phyloP scores from a whole-genome alignment of 2,113 vertebrate genomes.

The Calypte anna region DNA sequence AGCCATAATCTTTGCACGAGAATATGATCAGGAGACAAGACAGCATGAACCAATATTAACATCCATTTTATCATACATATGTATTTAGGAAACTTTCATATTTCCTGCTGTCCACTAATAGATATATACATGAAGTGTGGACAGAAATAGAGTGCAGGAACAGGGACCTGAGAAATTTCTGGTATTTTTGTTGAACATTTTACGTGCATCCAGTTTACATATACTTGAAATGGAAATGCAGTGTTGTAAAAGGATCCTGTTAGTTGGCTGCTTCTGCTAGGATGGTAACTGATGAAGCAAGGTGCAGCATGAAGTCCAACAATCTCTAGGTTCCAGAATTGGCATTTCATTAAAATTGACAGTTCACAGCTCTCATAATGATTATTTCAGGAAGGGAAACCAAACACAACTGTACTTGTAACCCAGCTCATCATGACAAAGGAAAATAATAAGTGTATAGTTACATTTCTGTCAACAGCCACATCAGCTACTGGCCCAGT shows the following conservation, averaged over 20 bases:
- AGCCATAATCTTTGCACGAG: not conserved
- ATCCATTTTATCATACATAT: not conserved
- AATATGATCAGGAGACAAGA: not conserved
- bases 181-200: fast-evolving
- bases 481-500: not conserved
- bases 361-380: not conserved
- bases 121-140: not conserved
- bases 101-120: not conserved
- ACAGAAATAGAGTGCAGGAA: not conserved
- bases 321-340: not conserved
- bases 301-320: not conserved
- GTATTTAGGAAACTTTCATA: not conserved
- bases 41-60: not conserved
- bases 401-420: not conserved
- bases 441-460: not conserved
- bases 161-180: not conserved
- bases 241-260: not conserved
- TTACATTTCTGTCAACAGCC: not conserved
- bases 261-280: not conserved
- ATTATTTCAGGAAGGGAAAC: not conserved
- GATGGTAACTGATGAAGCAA: not conserved
- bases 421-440: not conserved
- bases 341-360: not conserved
- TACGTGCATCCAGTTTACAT: not conserved
- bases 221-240: not conserved